A percentile compares a stretch with the other conserved stretches of the same genome.
These are phyloP conservation scores for Scopus umbretta DNA, from an alignment of 2,113 vertebrate genomes.

Conservation along the genomic window DNA sequence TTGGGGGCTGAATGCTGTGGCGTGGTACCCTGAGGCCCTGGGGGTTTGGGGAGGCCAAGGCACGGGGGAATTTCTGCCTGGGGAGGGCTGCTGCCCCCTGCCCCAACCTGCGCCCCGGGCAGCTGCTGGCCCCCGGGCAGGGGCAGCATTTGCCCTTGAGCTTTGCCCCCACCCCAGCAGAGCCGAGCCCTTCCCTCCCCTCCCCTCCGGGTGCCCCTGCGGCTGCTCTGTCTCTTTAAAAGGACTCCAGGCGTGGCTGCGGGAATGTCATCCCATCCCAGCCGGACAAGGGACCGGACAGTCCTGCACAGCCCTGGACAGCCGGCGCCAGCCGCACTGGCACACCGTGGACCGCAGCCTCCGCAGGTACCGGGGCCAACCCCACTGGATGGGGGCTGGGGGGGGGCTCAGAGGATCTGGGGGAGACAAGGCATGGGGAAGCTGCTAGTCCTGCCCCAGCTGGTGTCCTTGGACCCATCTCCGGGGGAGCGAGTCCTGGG, in stretches of 20 bases:
- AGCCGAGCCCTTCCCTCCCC: not conserved
- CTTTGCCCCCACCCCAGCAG: not conserved
- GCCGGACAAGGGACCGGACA: constrained; percentile 1
- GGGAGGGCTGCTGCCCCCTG: too few relatives aligned
- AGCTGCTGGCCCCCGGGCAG: not conserved
- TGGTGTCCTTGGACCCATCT: not conserved
- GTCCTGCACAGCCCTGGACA: not conserved
- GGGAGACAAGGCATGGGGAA: not conserved
- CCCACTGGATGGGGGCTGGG: not conserved
- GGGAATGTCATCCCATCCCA: not conserved
- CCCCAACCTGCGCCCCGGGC: not conserved
- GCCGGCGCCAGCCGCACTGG: not conserved
- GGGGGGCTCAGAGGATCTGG: fast-evolving
- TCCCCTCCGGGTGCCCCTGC: not conserved
- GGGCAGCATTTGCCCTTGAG: not conserved
- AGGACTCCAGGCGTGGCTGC: constrained; percentile 51
- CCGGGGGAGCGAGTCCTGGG: not conserved
- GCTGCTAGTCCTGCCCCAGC: not conserved
- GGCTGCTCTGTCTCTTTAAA: constrained; percentile 60
- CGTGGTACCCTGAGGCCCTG: not conserved
- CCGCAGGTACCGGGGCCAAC: not conserved
- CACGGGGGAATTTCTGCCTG: not conserved
- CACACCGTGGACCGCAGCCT: not conserved
- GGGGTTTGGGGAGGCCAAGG: not conserved
- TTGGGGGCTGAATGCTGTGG: fast-evolving